Evolutionary conservation across 2,797 vertebrate species (phyloP), one percentile per base, ranked within the genome.

Genomic region (Dipus sagitta): DNA sequence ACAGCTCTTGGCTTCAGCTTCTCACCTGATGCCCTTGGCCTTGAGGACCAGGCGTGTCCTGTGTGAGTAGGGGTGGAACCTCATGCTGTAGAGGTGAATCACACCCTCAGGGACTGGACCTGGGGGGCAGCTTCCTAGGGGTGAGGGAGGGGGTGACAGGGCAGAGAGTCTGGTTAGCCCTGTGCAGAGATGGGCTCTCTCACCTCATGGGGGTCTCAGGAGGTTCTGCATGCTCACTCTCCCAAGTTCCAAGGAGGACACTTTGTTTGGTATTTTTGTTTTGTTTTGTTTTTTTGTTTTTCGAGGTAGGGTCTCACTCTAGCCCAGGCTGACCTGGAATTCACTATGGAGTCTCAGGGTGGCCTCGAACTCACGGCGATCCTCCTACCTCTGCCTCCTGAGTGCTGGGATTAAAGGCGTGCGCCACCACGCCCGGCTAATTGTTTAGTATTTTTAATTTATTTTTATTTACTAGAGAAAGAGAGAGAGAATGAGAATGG

Each of bases 31-130:
- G 87, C 98, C 99, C 97, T 99, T 99, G 95, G 99, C 98, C 47
- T 76, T 95, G 65, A 99, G 98, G 47, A 99, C 98, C 1, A 99
- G 97, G 89, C 98, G 98, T 2, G 99, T 21, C 76, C 99, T 98
- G 58, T 99, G 98, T 2, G 99, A 99, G 91, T 97, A 99, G 20
- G 99, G 99, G 96, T 99, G 99, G 98, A 99, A 99, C 87, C 99
- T 98, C 99, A 99, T 99, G 97, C 99, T 99, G 98, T 99, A 99
- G 3, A 99, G 54, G 68, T 99, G 98, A 87, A 99, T 97, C 32
- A 90, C 1, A 14, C 97, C 99, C 15, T 98, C 97, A 0, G 99
- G 97, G 86, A 99, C 99, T 0, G 98, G 98, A 14, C 98, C 98
- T 18, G 99, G 99, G n/a, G 98, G 97, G 28, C 96, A 1, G 93